Evolutionary conservation across 2,113 vertebrate species (phyloP).

Genomic region (Scytalopus superciliaris): DNA sequence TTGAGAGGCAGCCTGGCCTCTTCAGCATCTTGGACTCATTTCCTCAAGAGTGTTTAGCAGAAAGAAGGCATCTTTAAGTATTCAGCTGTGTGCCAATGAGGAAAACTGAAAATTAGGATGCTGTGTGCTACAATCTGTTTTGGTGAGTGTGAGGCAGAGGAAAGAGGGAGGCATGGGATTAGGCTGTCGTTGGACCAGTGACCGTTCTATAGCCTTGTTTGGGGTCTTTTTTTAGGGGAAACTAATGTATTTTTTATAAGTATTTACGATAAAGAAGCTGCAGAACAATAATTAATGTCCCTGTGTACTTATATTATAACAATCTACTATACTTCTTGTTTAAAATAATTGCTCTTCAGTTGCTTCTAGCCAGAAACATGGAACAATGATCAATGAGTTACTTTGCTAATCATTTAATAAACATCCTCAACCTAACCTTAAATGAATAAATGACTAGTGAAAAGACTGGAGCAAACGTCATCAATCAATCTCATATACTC

Average conservation of each 20-base stretch:
- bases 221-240: not conserved
- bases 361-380: not conserved
- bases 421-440: constrained; percentile 22
- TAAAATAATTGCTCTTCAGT: not conserved
- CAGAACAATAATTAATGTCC: not conserved
- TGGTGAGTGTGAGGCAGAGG: not conserved
- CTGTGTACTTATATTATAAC: not conserved
- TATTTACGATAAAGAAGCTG: not conserved
- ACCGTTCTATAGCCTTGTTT: not conserved
- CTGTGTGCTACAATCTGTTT: not conserved
- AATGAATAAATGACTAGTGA: constrained; percentile 65
- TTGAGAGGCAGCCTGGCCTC: not conserved
- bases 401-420: constrained; percentile 59
- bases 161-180: not conserved
- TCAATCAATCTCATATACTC: constrained; percentile 60
- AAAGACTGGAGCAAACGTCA: constrained; percentile 63
- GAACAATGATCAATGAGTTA: constrained; percentile 31
- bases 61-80: not conserved
- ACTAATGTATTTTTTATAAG: not conserved
- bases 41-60: not conserved
- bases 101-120: not conserved
- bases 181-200: not conserved
- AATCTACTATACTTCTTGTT: not conserved
- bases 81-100: not conserved
- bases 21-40: not conserved